Conservation (phyloP, 2,113 vertebrate species). For the Collichthys lucidus region DNA sequence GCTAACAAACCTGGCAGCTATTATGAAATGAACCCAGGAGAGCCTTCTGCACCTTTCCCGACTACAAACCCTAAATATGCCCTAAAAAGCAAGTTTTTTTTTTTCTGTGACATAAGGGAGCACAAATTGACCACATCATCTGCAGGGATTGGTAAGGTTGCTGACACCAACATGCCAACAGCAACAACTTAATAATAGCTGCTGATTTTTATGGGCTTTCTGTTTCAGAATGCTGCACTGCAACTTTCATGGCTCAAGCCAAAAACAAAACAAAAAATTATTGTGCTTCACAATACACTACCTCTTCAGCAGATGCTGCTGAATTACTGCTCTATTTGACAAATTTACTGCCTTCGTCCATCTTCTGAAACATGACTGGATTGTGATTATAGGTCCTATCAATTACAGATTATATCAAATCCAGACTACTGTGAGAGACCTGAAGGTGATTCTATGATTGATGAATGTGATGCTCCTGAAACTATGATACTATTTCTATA, state of each 20-base stretch:
- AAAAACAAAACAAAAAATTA: neutral
- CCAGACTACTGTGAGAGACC: neutral
- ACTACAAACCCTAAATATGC: neutral
- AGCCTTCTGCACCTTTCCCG: neutral
- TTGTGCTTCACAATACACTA: neutral
- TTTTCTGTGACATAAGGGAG: neutral
- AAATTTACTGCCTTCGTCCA: neutral
- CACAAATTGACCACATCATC: neutral
- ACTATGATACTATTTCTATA: neutral
- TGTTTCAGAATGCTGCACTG: neutral
- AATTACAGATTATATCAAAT: neutral
- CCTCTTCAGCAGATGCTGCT: conserved; percentile 34
- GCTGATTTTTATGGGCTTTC: neutral
- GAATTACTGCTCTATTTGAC: conserved; percentile 25
- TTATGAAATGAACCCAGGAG: conserved; percentile 5
- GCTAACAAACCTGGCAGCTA: conserved; percentile 35
- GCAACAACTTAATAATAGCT: neutral
- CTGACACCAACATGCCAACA: neutral
- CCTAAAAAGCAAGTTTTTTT: neutral
- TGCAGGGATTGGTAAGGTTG: neutral
- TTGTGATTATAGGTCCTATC: neutral
- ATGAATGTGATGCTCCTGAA: neutral
- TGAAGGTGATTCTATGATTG: neutral
- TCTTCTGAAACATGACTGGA: neutral
- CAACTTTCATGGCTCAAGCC: conserved; percentile 1